Conservation (phyloP, 2,797 vertebrate genomes). For the Sebastes iracundus region DNA sequence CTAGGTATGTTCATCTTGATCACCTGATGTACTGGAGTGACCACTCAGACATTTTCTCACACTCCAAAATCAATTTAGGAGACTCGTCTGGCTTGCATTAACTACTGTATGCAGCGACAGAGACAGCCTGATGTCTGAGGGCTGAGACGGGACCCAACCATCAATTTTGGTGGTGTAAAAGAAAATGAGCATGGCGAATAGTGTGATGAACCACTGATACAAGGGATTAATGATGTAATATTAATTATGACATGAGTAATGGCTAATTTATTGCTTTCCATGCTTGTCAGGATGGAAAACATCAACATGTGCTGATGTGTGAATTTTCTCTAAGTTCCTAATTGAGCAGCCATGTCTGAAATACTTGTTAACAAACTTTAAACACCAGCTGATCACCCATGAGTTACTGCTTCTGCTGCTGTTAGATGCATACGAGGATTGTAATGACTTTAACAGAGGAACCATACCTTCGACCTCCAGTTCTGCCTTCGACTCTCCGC, state of each 20-base stretch:
- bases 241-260: constrained; percentile 62
- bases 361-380: constrained; percentile 21
- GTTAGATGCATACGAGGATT: not conserved
- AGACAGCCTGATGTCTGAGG: constrained; percentile 14
- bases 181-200: constrained; percentile 53
- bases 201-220: constrained; percentile 46
- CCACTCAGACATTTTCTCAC: constrained; percentile 24
- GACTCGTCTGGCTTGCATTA: constrained; percentile 10
- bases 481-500: constrained; percentile 90
- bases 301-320: constrained; percentile 41
- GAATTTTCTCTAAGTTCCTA: constrained; percentile 25
- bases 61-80: constrained; percentile 42
- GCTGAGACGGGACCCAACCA: not conserved
- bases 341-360: constrained; percentile 21
- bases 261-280: constrained; percentile 61
- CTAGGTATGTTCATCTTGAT: not conserved
- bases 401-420: not conserved
- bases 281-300: constrained; percentile 61
- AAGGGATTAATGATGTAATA: constrained; percentile 41
- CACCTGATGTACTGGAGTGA: not conserved
- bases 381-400: not conserved
- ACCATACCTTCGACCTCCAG: constrained; percentile 90
- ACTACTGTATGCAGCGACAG: not conserved
- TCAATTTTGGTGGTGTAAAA: constrained; percentile 47
- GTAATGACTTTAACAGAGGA: not conserved